Evolutionary conservation across 2,113 vertebrate species (phyloP), one percentile per base, ranked within the genome.

Genomic region (Myodes glareolus): DNA sequence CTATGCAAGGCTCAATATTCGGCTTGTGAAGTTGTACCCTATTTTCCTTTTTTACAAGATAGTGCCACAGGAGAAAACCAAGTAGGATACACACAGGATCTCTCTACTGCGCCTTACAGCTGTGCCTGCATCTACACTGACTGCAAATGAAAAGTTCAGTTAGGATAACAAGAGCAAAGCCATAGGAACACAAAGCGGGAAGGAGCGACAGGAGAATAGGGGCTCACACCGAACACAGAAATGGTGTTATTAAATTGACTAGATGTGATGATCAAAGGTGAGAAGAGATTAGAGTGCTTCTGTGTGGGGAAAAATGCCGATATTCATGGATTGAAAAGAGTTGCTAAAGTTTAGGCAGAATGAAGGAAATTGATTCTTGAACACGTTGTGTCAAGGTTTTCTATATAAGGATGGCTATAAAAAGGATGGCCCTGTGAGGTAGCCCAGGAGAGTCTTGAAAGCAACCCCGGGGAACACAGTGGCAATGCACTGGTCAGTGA

Each of bases 261-360:
- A 82, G 55, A 92, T 63, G 25, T 36, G 96, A 89, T 47, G 67
- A 91, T 86, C 73, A 81, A 92, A 91, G 47, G n/a, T 70, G 77
- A 97, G 92, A 84, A 80, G 29, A 95, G 36, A 87, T 90, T 82
- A 31, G 89, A 94, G 81, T 92, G 63, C 88, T 96, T 90, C 52
- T 90, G 63, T 80, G 29, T 90, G n/a, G 16, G 36, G 72, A 63
- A 65, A 80, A 77, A 77, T n/a, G 42, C 23, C 55, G 31, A 50
- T 92, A 95, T 85, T 94, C 63, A 76, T 23, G 55, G n/a, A 90
- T 88, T 94, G 88, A 94, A 94, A 96, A 65, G 68, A 80, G 50
- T 76, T 31, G 61, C 39, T 58, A 50, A 91, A 92, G 84, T 92
- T 67, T 76, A 87, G 70, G 45, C 25, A 61, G 45, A 91, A 85